A percentile compares a stretch with the other conserved stretches of the same genome.
These are phyloP conservation scores for Heteromurus nitidus DNA, from an alignment of 2,888 invertebrate genomes.

Conservation along the genomic window DNA sequence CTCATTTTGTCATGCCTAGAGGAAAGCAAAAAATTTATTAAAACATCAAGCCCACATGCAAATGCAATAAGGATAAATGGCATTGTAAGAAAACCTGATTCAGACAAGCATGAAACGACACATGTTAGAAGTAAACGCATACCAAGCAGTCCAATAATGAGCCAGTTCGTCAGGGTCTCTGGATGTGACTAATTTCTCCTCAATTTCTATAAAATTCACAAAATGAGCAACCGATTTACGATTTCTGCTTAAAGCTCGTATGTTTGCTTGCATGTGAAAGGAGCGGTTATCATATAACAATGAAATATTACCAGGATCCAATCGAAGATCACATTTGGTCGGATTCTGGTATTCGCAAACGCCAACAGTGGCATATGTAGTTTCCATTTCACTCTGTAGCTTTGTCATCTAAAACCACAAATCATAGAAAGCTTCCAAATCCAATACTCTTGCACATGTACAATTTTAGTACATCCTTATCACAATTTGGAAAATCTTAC, in stretches of 20 bases:
- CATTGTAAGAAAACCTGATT: no score
- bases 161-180: slow-evolving; percentile 73
- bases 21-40: slow-evolving; percentile 24
- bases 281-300: background rate
- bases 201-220: slow-evolving; percentile 68
- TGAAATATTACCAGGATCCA: slow-evolving; percentile 74
- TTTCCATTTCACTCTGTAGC: slow-evolving; percentile 74
- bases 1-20: slow-evolving; percentile 71
- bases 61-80: no score
- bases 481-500: slow-evolving; percentile 35
- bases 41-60: no score
- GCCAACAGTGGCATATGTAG: slow-evolving; percentile 75
- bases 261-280: no score
- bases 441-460: background rate
- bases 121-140: no score
- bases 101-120: no score
- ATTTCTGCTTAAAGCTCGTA: no score
- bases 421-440: no score
- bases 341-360: slow-evolving; percentile 73
- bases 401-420: slow-evolving; percentile 69
- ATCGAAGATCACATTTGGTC: slow-evolving; percentile 67
- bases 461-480: background rate
- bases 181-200: slow-evolving; percentile 65
- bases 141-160: slow-evolving; percentile 74
- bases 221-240: background rate